Evolutionary conservation across 2,888 invertebrate genomes (phyloP).

Genomic region (Argyresthia albistria): DNA sequence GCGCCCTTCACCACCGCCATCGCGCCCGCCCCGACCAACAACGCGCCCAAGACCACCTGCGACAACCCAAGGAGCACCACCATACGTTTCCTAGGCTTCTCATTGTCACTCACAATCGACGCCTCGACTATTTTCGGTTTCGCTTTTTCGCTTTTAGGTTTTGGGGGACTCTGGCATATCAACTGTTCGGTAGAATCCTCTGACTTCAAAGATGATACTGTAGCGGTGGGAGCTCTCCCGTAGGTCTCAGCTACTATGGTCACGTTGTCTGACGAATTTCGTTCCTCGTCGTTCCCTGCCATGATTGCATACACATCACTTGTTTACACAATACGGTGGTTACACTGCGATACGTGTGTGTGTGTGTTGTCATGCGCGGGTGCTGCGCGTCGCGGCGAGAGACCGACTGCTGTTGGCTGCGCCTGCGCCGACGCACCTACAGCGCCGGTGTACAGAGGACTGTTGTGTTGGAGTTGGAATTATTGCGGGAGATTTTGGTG

Average conservation of each 20-base stretch:
- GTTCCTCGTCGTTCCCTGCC: conserved; percentile 9
- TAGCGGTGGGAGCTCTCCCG: conserved; percentile 39
- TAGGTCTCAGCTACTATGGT: conserved; percentile 22
- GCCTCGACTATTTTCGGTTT: conserved; percentile 51
- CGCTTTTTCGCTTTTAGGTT: conserved; percentile 37
- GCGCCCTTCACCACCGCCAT: conserved; percentile 76
- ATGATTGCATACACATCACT: conserved; percentile 1
- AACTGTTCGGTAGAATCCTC: conserved; percentile 72
- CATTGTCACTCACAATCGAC: conserved; percentile 28
- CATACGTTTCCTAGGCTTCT: conserved; percentile 27
- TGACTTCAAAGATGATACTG: conserved; percentile 62
- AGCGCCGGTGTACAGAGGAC: too few relatives aligned
- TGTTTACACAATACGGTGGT: not conserved
- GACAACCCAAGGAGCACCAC: conserved; percentile 71
- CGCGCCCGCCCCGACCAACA: conserved; percentile 76
- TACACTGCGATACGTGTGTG: not conserved
- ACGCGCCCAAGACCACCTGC: conserved; percentile 75
- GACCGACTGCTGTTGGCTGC: conserved; percentile 6
- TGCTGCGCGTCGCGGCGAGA: conserved; percentile 6
- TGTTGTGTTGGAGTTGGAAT: too few relatives aligned
- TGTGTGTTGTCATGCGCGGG: conserved; percentile 16
- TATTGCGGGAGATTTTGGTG: too few relatives aligned
- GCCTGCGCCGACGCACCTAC: conserved; percentile 17
- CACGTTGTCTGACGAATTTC: conserved; percentile 8
- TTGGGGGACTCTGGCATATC: conserved; percentile 68